A percentile compares a stretch with the other conserved stretches of the same genome.
These are phyloP conservation scores for Morus bassanus DNA, from an alignment of 2,797 vertebrate species.

Conservation along the genomic window DNA sequence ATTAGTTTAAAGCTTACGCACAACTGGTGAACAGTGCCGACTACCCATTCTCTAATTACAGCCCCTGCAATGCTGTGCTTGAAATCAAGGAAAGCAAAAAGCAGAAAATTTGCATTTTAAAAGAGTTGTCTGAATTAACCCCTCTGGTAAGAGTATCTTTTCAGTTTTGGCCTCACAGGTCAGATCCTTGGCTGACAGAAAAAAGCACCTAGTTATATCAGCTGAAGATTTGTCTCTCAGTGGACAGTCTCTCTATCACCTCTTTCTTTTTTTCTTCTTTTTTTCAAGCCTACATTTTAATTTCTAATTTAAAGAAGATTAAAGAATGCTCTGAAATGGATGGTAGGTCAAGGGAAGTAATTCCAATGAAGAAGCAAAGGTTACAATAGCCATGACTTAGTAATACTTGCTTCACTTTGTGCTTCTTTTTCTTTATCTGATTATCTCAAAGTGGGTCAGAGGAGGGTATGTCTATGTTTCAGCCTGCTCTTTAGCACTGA, in stretches of 20 bases:
- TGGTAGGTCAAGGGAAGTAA: neutral
- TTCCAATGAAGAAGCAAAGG: conserved; percentile 4
- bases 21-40: conserved; percentile 70
- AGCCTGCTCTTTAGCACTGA: neutral
- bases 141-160: conserved; percentile 3
- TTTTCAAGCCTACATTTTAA: neutral
- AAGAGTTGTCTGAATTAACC: conserved; percentile 37
- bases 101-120: conserved; percentile 48
- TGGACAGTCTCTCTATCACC: neutral
- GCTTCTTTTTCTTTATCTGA: neutral
- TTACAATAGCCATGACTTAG: neutral
- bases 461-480: neutral
- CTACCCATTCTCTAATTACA: conserved; percentile 74
- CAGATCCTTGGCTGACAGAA: neutral
- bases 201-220: neutral
- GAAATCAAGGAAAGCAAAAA: conserved; percentile 51
- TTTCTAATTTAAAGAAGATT: conserved; percentile 16
- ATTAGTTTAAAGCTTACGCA: conserved; percentile 79
- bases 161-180: neutral
- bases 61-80: conserved; percentile 46
- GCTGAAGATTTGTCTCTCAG: neutral
- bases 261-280: neutral
- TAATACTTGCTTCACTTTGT: neutral
- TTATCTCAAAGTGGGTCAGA: conserved; percentile 1
- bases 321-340: neutral